Conservation (phyloP, 2,797 vertebrate genomes). For the Leptodactylus fallax region DNA sequence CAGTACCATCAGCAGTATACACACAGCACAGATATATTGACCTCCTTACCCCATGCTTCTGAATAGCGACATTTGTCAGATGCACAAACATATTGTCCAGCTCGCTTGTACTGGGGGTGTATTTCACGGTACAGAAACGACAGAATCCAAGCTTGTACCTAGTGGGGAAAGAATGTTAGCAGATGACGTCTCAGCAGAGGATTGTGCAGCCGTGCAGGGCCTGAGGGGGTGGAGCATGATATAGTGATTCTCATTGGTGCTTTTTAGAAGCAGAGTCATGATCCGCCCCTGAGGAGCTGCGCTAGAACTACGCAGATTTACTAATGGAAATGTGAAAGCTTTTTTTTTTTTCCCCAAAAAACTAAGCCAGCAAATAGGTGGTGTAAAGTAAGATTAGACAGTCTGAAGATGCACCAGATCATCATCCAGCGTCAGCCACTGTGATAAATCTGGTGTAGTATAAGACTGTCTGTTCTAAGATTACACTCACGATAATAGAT, state of each 20-base stretch:
- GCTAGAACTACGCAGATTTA: too few species aligned
- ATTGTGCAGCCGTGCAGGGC: background rate
- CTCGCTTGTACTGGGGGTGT: constrained; percentile 95
- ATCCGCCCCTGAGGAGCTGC: too few species aligned
- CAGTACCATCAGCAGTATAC: background rate
- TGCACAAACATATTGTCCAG: constrained; percentile 99
- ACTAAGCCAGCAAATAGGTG: too few species aligned
- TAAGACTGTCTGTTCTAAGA: too few species aligned
- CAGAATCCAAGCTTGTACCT: constrained; percentile 99
- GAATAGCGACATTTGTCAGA: constrained; percentile 97
- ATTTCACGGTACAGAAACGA: constrained; percentile 97
- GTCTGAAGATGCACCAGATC: too few species aligned
- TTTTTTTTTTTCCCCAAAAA: too few species aligned
- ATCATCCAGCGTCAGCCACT: too few species aligned
- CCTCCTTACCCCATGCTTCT: constrained; percentile 91
- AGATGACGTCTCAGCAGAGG: background rate
- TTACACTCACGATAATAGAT: too few species aligned
- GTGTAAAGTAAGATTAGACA: too few species aligned
- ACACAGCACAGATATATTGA: background rate
- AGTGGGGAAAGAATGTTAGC: background rate
- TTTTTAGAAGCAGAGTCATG: background rate
- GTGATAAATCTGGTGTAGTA: too few species aligned
- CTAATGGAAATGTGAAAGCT: too few species aligned
- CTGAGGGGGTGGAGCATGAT: background rate
- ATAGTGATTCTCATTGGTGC: background rate